Base-by-base conservation (phyloP, 2,113 vertebrate species). In the Alligator sinensis region DNA sequence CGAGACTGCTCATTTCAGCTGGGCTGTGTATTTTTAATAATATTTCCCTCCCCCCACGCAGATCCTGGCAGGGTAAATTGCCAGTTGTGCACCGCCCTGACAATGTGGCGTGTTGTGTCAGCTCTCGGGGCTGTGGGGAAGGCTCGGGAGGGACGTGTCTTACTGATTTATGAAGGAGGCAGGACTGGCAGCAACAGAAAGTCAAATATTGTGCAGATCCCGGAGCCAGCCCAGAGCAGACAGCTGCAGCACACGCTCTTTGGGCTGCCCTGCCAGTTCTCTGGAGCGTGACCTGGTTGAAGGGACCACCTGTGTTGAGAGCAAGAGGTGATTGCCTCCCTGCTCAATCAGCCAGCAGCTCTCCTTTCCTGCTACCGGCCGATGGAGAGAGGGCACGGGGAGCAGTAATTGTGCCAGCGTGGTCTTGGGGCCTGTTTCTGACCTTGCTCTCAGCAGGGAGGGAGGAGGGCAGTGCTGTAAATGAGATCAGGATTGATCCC, bases 301-400 rank as follows among this genome's bases (percentile, higher is more conserved):
- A 93, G 88, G 62, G 95, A 97, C 96, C 96, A 96, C 96, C 97
- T 95, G 95, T 92, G 80, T 64, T 72, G 96, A 94, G 93, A 96
- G 82, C 90, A 93, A 91, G 92, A 92, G 88, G 93, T 96, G 93
- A 90, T 95, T 95, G 91, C 93, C 91, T 87, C 75, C 84, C 15
- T 59, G 74, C 81, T 91, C 84, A 78, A 34, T 82, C 82, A 86
- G 54, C 78, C 64, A 64, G 62, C 47, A 80, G 79, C 90, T 95
- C 88, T 63, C 80, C 77, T 91, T 94, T 88, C 91, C 81, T 38
- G n/a, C 34, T 72, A 70, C 61, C 83, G 88, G 66, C 87, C 87
- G 83, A 6, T 59, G 89, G 82, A 38, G 85, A 89, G 77, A 0
- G 9, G 83, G 74, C 75, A 10, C 55, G 72, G 84, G 77, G 91